These are phyloP conservation scores for Operophtera brumata DNA, from an alignment of 2,888 invertebrate genomes.

Conservation along the genomic window DNA sequence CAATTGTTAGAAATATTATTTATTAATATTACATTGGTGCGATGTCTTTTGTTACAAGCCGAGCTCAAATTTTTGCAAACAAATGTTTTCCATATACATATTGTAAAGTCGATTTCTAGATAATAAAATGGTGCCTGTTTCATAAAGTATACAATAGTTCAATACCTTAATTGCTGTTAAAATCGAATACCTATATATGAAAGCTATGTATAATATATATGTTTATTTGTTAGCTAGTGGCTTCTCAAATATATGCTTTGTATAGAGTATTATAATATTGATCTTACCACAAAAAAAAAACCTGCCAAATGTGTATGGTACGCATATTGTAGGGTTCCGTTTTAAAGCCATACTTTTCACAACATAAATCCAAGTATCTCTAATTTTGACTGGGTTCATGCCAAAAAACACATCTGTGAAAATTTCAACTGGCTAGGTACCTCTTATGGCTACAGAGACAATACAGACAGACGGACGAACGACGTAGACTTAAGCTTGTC, in stretches of 20 bases:
- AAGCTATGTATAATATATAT: neutral
- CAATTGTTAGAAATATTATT: too few species aligned
- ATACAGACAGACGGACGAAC: too few species aligned
- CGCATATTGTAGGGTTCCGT: too few species aligned
- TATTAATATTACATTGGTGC: too few species aligned
- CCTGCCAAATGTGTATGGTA: too few species aligned
- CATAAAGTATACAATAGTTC: constrained; percentile 24
- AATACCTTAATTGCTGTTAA: constrained; percentile 19
- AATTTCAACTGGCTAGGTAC: too few species aligned
- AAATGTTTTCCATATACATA: neutral
- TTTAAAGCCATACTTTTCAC: too few species aligned
- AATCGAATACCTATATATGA: constrained; percentile 8
- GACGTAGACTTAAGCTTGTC: too few species aligned
- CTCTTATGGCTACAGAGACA: too few species aligned
- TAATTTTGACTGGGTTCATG: too few species aligned
- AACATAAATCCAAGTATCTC: too few species aligned
- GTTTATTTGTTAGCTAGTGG: neutral
- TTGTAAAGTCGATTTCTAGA: neutral
- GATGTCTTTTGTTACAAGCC: neutral
- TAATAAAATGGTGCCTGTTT: constrained; percentile 30
- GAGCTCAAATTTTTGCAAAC: neutral
- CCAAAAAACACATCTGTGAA: too few species aligned
- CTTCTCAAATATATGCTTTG: neutral
- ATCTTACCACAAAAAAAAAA: neutral
- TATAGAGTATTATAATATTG: neutral